These are phyloP conservation scores for Chinchilla lanigera DNA, from an alignment of 2,113 vertebrate genomes.

Conservation along the genomic window DNA sequence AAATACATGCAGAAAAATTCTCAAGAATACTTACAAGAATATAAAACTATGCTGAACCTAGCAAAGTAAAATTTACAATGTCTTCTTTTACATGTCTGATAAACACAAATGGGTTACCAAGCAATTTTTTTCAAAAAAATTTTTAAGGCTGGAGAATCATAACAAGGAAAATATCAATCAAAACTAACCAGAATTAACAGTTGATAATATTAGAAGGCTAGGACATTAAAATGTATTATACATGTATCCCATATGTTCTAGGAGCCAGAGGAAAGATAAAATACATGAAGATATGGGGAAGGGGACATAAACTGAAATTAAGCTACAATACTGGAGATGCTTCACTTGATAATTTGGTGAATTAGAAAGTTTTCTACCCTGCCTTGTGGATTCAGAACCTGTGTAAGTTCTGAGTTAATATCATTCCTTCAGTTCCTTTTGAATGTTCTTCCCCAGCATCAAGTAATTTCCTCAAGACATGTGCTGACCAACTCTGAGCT, in stretches of 20 bases:
- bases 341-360: background rate
- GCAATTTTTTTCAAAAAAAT: background rate
- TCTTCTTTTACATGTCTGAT: background rate
- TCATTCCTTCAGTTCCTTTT: background rate
- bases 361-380: conserved; percentile 19
- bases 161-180: background rate
- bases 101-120: background rate
- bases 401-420: background rate
- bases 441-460: background rate
- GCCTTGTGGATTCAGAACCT: background rate
- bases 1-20: conserved; percentile 10
- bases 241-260: background rate
- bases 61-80: conserved; percentile 1
- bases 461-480: background rate
- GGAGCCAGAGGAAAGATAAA: background rate
- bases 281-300: background rate
- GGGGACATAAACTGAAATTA: background rate
- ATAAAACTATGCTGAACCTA: conserved; percentile 6
- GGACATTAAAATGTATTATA: background rate
- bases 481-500: background rate
- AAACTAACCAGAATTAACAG: conserved; percentile 30
- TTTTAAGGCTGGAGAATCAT: background rate
- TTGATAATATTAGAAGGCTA: background rate
- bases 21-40: conserved; percentile 11
- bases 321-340: background rate